phyloP scores from a whole-genome alignment of 2,797 vertebrate genomes.

The Galagoides demidoff region DNA sequence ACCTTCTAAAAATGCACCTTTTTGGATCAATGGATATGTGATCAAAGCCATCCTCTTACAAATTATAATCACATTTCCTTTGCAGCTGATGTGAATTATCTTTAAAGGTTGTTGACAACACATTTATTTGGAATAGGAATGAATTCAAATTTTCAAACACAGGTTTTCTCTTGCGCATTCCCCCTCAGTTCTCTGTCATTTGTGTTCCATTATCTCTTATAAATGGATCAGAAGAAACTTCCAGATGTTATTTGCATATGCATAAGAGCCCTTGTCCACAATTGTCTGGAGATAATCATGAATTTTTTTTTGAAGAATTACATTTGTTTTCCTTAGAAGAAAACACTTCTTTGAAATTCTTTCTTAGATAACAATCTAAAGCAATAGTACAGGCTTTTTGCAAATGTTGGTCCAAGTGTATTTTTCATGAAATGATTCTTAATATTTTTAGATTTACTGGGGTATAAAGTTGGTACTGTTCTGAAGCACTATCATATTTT shows the following conservation, averaged over 20 bases:
- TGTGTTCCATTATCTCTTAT: not conserved
- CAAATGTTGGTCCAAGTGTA: not conserved
- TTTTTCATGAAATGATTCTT: not conserved
- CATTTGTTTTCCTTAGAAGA: not conserved
- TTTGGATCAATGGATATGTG: conserved; percentile 10
- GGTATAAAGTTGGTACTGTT: not conserved
- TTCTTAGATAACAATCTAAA: not conserved
- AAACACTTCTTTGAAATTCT: not conserved
- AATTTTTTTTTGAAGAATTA: not conserved
- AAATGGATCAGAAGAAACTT: not conserved
- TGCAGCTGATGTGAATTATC: conserved; percentile 20
- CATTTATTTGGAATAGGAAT: not conserved
- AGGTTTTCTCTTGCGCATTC: not conserved
- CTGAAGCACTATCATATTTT: not conserved
- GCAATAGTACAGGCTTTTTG: not conserved
- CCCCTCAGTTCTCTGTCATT: not conserved
- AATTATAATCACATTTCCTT: conserved; percentile 44
- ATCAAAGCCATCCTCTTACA: not conserved
- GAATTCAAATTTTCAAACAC: conserved; percentile 48
- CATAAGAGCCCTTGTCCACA: not conserved
- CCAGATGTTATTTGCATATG: not conserved
- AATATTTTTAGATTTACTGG: not conserved
- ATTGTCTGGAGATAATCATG: not conserved
- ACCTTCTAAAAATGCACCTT: not conserved
- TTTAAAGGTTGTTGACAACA: conserved; percentile 36